Percentiles rank a stretch among this genome's conserved stretches.
Conservation (phyloP, 2,888 invertebrate genomes). For the Drosophila prolongata region DNA sequence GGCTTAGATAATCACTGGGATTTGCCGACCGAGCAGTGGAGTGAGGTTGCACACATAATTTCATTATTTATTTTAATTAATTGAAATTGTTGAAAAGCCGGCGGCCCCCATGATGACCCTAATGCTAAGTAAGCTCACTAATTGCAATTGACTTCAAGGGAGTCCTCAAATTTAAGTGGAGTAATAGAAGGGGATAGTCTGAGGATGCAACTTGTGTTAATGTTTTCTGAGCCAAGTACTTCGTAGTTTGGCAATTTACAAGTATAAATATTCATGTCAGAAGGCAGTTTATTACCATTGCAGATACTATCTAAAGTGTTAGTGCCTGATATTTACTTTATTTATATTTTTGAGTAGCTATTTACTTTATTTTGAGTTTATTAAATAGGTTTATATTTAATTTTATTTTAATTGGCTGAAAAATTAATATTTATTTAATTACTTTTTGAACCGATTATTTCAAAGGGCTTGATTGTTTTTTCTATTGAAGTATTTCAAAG, state of each 20-base stretch:
- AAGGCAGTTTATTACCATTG: background rate
- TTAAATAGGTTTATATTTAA: background rate
- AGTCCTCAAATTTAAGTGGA: slow-evolving; percentile 5
- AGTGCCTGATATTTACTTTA: background rate
- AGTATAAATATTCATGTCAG: background rate
- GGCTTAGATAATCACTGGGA: slow-evolving; percentile 42
- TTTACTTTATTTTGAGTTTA: background rate
- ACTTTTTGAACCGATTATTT: too few relatives aligned
- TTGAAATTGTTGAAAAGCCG: slow-evolving; percentile 61
- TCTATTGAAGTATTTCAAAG: too few relatives aligned
- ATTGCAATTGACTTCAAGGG: slow-evolving; percentile 50
- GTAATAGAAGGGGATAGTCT: slow-evolving; percentile 1
- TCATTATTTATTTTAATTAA: slow-evolving; percentile 75
- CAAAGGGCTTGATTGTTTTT: too few relatives aligned
- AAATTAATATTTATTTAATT: too few relatives aligned
- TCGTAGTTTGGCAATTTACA: background rate
- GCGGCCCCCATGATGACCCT: slow-evolving; percentile 50
- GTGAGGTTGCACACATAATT: slow-evolving; percentile 49
- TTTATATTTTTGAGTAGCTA: background rate
- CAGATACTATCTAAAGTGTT: background rate
- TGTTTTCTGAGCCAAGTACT: background rate
- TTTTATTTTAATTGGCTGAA: too few relatives aligned
- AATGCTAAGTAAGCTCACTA: slow-evolving; percentile 49
- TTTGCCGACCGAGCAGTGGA: background rate
- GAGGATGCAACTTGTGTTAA: background rate